Percentiles rank a stretch among this genome's conserved stretches.
phyloP scores from a whole-genome alignment of 2,888 invertebrate species.

The Stenichneumon culpator region DNA sequence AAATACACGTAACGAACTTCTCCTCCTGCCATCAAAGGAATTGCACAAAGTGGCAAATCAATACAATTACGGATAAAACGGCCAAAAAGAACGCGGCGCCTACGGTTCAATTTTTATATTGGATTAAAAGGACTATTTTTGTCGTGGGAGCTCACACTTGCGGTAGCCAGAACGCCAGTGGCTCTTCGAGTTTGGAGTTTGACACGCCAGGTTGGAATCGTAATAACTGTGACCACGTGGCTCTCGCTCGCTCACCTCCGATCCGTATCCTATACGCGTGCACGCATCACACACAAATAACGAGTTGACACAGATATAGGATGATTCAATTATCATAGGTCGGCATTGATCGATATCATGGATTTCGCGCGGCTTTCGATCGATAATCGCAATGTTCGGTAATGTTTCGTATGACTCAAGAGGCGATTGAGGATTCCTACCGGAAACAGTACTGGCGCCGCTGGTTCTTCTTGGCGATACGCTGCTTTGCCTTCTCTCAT shows the following conservation, averaged over 20 bases:
- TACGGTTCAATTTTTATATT: conserved; percentile 7
- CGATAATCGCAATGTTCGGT: not conserved
- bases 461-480: conserved; percentile 90
- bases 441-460: conserved; percentile 93
- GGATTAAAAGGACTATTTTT: conserved; percentile 1
- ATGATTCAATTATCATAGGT: not conserved
- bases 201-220: conserved; percentile 86
- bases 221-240: conserved; percentile 87
- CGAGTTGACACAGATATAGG: not conserved
- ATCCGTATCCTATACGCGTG: conserved; percentile 88
- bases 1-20: not conserved
- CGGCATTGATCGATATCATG: not conserved
- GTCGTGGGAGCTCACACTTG: conserved; percentile 86
- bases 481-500: conserved; percentile 82
- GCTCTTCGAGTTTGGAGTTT: conserved; percentile 79
- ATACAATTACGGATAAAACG: not conserved
- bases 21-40: not conserved
- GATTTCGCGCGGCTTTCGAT: not conserved
- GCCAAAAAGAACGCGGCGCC: not conserved
- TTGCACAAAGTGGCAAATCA: not conserved
- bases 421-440: conserved; percentile 80
- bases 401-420: not conserved
- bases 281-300: conserved; percentile 34
- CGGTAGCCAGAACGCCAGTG: conserved; percentile 89
- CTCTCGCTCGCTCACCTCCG: conserved; percentile 89